Base-by-base conservation (phyloP, 2,888 invertebrate genomes). In the Auanema freiburgensis region DNA sequence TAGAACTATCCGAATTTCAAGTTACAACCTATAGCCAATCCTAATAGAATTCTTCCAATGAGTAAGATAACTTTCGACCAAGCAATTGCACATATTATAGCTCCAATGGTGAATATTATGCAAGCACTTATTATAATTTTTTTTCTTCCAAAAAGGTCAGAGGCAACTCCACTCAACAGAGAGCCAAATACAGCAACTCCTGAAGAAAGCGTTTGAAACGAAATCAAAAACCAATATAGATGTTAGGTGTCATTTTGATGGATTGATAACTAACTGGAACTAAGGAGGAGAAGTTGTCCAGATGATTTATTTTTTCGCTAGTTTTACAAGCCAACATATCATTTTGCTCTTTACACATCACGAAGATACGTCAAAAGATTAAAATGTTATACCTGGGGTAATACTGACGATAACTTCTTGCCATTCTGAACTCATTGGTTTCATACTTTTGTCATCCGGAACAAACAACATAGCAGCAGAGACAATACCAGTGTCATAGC, bases 401-500 rank as follows among this genome's bases (percentile, higher is more conserved):
- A 78, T 54, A 49, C 71, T 65, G 23, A 79, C 79, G 54, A 81
- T 78, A 11, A 81, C 25, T 61, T 81, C 80, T 46, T 80, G 72
- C 79, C 80, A 81, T 1, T 72, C 42, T 6, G 67, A 69, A 56
- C 63, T 57, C 66, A 81, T 61, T 5, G 77, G 76, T 16, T 63
- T 63, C 71, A 81, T 71, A 16, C 71, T 69, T 1, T 25, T 46
- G 43, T 69, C 67, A 41, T 69, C 65, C 3, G 75, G 76, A 5
- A 76, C 72, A 55, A 74, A 78, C 21, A 78, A 65, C 76, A 78
- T 74, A 1, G 79, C 76, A 16, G 87, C 87, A 0, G 87, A 87
- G 2, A 88, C 85, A 41, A 88, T 87, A 8, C 88, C 88, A 0
- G 88, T 88, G 75, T 88, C 88, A 79, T 88, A 88, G 23, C 88